These are phyloP conservation scores for Aphidius gifuensis DNA, from an alignment of 1,140 invertebrate genomes.

Conservation along the genomic window DNA sequence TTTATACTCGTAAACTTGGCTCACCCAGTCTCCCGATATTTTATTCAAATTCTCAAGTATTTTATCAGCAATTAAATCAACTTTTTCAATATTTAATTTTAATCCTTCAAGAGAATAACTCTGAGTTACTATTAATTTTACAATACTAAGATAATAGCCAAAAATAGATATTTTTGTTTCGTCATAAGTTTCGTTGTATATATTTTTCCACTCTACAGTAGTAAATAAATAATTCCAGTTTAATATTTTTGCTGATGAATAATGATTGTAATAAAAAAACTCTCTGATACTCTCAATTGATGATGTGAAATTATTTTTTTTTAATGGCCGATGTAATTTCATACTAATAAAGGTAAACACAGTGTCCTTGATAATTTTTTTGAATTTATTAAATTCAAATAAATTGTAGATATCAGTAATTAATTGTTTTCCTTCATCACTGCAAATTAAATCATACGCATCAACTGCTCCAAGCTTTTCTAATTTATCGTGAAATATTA, in stretches of 20 bases:
- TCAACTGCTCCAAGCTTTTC: conserved; percentile 21
- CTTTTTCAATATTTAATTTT: conserved; percentile 37
- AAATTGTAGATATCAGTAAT: conserved; percentile 52
- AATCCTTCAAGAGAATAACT: conserved; percentile 37
- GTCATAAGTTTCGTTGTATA: conserved; percentile 34
- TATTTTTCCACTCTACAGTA: conserved; percentile 33
- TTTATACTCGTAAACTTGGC: conserved; percentile 34
- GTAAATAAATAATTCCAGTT: conserved; percentile 34
- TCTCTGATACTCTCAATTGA: conserved; percentile 31
- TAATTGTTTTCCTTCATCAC: conserved; percentile 53
- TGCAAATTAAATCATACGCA: conserved; percentile 50
- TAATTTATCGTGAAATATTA: conserved; percentile 42
- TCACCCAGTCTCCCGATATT: conserved; percentile 39
- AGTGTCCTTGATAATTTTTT: conserved; percentile 45
- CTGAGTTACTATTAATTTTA: conserved; percentile 33
- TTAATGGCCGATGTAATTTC: conserved; percentile 31
- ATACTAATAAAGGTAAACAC: conserved; percentile 38
- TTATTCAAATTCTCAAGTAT: conserved; percentile 34
- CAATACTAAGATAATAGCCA: conserved; percentile 41
- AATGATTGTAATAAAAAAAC: conserved; percentile 36
- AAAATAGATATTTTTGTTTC: conserved; percentile 39
- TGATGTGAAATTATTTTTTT: conserved; percentile 42
- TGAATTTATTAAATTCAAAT: conserved; percentile 57
- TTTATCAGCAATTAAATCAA: conserved; percentile 38
- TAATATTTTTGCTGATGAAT: conserved; percentile 26